Conservation (phyloP, 2,797 vertebrate species). For the Cacajao melanocephalus region DNA sequence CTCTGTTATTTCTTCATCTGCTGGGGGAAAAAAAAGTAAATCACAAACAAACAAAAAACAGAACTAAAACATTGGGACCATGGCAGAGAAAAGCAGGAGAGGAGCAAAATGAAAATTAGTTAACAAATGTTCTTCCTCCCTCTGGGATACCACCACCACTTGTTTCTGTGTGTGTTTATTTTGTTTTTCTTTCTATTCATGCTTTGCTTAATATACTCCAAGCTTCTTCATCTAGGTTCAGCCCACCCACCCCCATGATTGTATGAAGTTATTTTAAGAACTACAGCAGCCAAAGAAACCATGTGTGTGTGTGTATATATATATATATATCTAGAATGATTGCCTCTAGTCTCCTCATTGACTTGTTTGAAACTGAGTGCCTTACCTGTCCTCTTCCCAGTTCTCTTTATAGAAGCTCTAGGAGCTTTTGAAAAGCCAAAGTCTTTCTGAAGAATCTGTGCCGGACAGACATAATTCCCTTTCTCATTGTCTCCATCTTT, state of each 20-base stretch:
- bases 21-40: slow-evolving; percentile 66
- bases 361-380: slow-evolving; percentile 67
- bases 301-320: neutral
- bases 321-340: slow-evolving; percentile 51
- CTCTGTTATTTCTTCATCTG: slow-evolving; percentile 80
- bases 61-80: slow-evolving; percentile 80
- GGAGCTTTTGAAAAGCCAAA: slow-evolving; percentile 55
- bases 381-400: slow-evolving; percentile 62
- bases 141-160: slow-evolving; percentile 79
- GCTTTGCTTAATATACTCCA: slow-evolving; percentile 84
- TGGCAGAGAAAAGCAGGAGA: slow-evolving; percentile 80
- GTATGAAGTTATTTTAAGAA: slow-evolving; percentile 58
- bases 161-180: slow-evolving; percentile 81
- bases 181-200: slow-evolving; percentile 64
- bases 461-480: neutral
- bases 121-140: slow-evolving; percentile 77
- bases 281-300: slow-evolving; percentile 78
- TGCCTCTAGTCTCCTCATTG: neutral
- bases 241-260: slow-evolving; percentile 70
- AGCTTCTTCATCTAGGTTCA: slow-evolving; percentile 82
- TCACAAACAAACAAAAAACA: slow-evolving; percentile 46
- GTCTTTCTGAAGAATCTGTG: slow-evolving; percentile 52
- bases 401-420: slow-evolving; percentile 3
- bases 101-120: slow-evolving; percentile 78
- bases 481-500: slow-evolving; percentile 20